Evolutionary conservation across 64 coral and sea anemone species (phyloP).

Genomic region (Actinia equina): DNA sequence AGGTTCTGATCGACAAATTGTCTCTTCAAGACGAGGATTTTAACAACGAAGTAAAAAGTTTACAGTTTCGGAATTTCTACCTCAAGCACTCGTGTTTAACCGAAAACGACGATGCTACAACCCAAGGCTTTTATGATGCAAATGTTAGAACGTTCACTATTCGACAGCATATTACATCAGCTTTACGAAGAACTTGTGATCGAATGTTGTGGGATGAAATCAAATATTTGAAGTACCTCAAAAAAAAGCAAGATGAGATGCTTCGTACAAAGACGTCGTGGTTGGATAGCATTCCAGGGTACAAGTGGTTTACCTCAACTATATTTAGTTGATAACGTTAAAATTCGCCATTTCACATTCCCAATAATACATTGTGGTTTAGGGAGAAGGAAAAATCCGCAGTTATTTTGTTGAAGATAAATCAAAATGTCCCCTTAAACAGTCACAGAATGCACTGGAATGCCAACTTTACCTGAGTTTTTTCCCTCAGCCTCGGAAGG

Average conservation of each 20-base stretch:
- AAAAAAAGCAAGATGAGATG: slow-evolving; percentile 60
- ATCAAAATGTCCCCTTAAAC: too few species aligned
- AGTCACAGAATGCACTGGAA: too few species aligned
- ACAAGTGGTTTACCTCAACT: neutral
- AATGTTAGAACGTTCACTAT: slow-evolving; percentile 35
- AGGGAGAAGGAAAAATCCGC: too few species aligned
- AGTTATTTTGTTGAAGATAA: too few species aligned
- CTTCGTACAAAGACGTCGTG: slow-evolving; percentile 5
- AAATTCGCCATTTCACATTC: too few species aligned
- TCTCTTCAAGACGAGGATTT: slow-evolving; percentile 46
- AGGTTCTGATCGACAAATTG: slow-evolving; percentile 48
- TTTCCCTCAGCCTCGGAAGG: too few species aligned
- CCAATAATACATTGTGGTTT: too few species aligned
- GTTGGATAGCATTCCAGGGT: neutral
- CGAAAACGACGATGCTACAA: slow-evolving; percentile 18
- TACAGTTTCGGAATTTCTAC: slow-evolving; percentile 43
- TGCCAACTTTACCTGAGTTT: too few species aligned
- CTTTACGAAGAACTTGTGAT: slow-evolving; percentile 52
- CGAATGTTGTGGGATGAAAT: slow-evolving; percentile 87
- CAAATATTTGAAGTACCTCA: slow-evolving; percentile 70
- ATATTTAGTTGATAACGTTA: too few species aligned
- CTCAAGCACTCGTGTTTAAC: slow-evolving; percentile 58
- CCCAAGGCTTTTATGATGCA: slow-evolving; percentile 33
- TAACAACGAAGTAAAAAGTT: slow-evolving; percentile 47
- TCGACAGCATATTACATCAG: slow-evolving; percentile 43